A percentile compares a stretch with the other conserved stretches of the same genome.
Evolutionary conservation across 2,797 vertebrate species (phyloP).

Genomic region (Melanogrammus aeglefinus): DNA sequence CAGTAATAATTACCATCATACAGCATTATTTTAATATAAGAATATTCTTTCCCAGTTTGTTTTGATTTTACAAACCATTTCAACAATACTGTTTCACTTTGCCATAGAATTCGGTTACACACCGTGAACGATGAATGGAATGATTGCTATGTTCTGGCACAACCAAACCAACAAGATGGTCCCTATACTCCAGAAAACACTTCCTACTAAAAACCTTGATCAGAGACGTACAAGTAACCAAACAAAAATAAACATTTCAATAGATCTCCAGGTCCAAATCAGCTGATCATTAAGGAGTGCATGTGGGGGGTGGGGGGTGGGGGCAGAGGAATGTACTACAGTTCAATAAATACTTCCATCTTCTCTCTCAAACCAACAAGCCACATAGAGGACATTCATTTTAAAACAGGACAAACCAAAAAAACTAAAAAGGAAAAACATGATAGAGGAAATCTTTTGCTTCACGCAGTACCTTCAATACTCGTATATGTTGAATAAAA

Average conservation of each 20-base stretch:
- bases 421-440: conserved; percentile 50
- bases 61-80: conserved; percentile 61
- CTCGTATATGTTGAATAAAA: conserved; percentile 73
- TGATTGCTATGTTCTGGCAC: conserved; percentile 26
- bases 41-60: conserved; percentile 51
- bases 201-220: conserved; percentile 21
- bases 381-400: conserved; percentile 70
- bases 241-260: conserved; percentile 38
- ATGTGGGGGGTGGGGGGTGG: conserved; percentile 55
- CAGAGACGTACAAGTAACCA: conserved; percentile 40
- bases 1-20: conserved; percentile 40
- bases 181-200: conserved; percentile 7
- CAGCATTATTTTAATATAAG: conserved; percentile 60
- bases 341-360: conserved; percentile 81
- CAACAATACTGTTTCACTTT: conserved; percentile 73
- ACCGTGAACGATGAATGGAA: conserved; percentile 7
- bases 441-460: conserved; percentile 54
- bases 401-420: conserved; percentile 61
- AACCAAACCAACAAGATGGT: conserved; percentile 27
- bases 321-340: conserved; percentile 78
- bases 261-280: conserved; percentile 46
- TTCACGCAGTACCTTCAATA: conserved; percentile 81
- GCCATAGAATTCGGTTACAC: conserved; percentile 33
- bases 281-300: conserved; percentile 73
- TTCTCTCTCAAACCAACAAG: conserved; percentile 66